Evolutionary conservation across 1,140 invertebrate species (phyloP), one percentile per base, ranked within the genome.

Genomic region (Bombus breviceps): DNA sequence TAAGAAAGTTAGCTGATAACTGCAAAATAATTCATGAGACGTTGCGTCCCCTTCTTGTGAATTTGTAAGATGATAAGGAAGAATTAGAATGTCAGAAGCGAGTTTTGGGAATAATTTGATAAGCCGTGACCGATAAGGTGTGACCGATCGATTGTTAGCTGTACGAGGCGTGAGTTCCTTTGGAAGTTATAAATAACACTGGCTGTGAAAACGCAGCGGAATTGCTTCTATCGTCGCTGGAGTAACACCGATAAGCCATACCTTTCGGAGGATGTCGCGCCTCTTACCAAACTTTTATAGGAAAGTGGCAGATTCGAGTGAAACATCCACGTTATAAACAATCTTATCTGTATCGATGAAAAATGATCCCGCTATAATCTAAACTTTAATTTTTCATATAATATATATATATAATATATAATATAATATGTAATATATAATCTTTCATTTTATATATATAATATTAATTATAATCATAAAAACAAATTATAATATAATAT

Each of bases 101-200:
- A 80, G 66, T 89, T 68, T 53, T n/a, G 34, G 53, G 78, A 85
- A 81, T 81, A 85, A 85, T 87, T 87, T 85, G 85, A 82, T 84
- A 89, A 47, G 57, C 43, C 34, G 72, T 53, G 47, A 22, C 32
- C n/a, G 34, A 59, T 43, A 47, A 69, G 66, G 69, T 76, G 34
- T 39, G 34, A 43, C 59, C 68, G 72, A 89, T 89, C 87, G 83
- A 78, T 86, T 83, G 47, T 66, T 57, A 59, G 79, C 59, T 82
- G 47, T 43, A 37, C 53, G 69, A 78, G 68, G 76, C 76, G 59
- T 57, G n/a, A 34, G 62, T 69, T 62, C n/a, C 47, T 18, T 25
- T 57, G 59, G 28, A 73, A 53, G 78, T 73, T 82, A 79, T 89
- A 89, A 88, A 85, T 77, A 88, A 89, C 88, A 66, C 41, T 32